A percentile compares a stretch with the other conserved stretches of the same genome.
phyloP scores from a whole-genome alignment of 2,888 invertebrate genomes.

The Liodrosophila aerea region DNA sequence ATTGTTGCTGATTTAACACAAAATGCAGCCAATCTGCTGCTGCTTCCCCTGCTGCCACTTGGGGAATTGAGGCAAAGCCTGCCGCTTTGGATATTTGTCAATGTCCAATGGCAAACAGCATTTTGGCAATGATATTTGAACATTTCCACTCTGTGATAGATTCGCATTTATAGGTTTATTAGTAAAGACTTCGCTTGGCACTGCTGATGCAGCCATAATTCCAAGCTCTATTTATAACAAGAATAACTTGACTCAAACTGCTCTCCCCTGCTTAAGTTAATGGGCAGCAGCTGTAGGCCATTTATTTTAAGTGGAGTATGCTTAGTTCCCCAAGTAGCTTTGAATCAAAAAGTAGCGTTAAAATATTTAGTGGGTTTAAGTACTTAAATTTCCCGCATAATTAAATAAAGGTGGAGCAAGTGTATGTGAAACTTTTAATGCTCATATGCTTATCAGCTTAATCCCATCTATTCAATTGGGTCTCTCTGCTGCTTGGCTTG shows the following conservation, averaged over 20 bases:
- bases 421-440: conserved; percentile 37
- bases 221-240: conserved; percentile 41
- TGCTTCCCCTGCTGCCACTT: conserved; percentile 31
- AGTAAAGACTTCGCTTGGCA: conserved; percentile 44
- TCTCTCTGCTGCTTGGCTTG: conserved; percentile 18
- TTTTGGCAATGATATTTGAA: conserved; percentile 41
- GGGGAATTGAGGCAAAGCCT: conserved; percentile 18
- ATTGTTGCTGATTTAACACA: conserved; percentile 74
- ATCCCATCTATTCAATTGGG: conserved; percentile 26
- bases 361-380: neutral
- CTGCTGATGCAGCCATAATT: conserved; percentile 34
- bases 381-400: neutral
- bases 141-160: conserved; percentile 1
- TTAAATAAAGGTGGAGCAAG: too few relatives aligned
- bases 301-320: too few relatives aligned
- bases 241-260: conserved; percentile 31
- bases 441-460: conserved; percentile 51
- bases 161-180: conserved; percentile 46
- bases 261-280: conserved; percentile 26
- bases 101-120: conserved; percentile 43
- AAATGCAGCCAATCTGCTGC: conserved; percentile 66
- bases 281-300: conserved; percentile 8
- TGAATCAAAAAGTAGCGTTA: neutral
- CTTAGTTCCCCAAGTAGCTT: too few relatives aligned
- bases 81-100: conserved; percentile 66